phyloP scores from a whole-genome alignment of 2,113 vertebrate genomes.

The Alaudala cheleensis region DNA sequence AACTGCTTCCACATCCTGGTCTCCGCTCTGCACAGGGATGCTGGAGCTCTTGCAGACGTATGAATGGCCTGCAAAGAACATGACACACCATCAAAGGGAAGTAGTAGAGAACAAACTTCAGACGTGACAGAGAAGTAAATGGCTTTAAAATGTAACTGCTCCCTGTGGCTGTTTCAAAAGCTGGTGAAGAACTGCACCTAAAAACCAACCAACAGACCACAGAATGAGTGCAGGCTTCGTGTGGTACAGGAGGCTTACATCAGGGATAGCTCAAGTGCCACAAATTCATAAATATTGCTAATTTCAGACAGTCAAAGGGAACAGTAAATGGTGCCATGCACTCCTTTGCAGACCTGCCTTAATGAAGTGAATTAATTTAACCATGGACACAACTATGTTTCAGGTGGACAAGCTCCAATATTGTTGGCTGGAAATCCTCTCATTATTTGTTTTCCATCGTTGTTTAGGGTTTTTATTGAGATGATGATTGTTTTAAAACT shows the following conservation, averaged over 20 bases:
- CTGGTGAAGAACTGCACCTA: neutral
- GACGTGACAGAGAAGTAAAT: neutral
- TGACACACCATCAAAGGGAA: neutral
- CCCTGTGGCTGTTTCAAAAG: neutral
- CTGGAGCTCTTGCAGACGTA: neutral
- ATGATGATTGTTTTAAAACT: neutral
- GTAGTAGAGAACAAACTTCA: neutral
- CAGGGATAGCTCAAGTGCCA: neutral
- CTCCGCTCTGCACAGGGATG: neutral
- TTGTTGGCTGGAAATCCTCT: neutral
- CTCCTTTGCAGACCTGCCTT: neutral
- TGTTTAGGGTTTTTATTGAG: neutral
- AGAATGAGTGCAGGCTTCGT: neutral
- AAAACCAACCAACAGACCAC: neutral
- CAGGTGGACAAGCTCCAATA: neutral
- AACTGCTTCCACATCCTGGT: neutral
- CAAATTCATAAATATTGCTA: neutral
- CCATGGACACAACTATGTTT: neutral
- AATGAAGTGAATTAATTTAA: neutral
- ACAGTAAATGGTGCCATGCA: fast-evolving
- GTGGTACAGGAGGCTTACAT: neutral
- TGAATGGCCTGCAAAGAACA: neutral
- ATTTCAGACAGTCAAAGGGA: neutral
- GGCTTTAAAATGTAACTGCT: neutral
- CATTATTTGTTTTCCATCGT: neutral